phyloP scores from a whole-genome alignment of 2,797 vertebrate genomes.

The Acridotheres tristis region DNA sequence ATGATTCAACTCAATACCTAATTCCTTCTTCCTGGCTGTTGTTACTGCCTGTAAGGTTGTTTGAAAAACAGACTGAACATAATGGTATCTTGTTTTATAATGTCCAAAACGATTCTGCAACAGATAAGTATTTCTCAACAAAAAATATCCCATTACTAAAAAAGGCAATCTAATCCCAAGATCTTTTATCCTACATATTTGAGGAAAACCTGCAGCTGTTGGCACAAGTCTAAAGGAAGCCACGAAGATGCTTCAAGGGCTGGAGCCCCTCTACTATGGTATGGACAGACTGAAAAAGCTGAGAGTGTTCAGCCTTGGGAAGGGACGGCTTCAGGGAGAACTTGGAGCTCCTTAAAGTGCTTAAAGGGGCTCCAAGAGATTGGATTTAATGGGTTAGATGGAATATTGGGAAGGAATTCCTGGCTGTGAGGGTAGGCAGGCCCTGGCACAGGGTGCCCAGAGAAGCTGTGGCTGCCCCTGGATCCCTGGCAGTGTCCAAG shows the following conservation, averaged over 20 bases:
- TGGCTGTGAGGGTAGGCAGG: fast-evolving
- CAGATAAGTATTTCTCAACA: neutral
- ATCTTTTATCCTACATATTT: neutral
- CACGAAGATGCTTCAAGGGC: neutral
- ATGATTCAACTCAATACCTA: neutral
- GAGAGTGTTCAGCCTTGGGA: neutral
- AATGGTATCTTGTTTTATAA: neutral
- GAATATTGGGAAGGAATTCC: neutral
- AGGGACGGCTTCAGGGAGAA: neutral
- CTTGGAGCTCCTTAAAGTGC: fast-evolving
- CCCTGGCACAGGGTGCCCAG: neutral
- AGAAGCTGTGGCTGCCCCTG: neutral
- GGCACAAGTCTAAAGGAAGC: neutral
- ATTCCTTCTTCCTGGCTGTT: neutral
- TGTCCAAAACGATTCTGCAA: neutral
- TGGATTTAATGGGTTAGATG: no score
- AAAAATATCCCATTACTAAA: neutral
- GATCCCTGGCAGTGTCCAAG: neutral
- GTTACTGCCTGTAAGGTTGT: neutral
- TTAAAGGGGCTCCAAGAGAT: neutral
- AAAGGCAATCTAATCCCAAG: neutral
- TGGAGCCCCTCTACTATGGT: neutral
- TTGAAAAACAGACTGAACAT: neutral
- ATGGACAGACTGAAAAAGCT: neutral
- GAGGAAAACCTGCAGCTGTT: neutral